A percentile compares a stretch with the other conserved stretches of the same genome.
These are phyloP conservation scores for Epicampocera succincta DNA, from an alignment of 2,888 invertebrate genomes.

Conservation along the genomic window DNA sequence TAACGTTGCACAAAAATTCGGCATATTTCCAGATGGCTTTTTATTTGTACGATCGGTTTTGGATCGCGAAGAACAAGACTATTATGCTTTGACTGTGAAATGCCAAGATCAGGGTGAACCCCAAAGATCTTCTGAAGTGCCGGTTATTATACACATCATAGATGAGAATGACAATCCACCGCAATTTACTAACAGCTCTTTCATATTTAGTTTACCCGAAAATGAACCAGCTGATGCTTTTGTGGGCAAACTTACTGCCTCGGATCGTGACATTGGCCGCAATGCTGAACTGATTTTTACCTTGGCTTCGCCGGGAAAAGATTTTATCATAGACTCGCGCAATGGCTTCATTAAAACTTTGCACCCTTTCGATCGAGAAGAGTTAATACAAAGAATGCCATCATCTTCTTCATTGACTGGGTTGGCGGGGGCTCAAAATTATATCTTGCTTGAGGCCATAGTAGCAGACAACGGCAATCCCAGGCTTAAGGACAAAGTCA, in stretches of 20 bases:
- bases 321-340: slow-evolving; percentile 93
- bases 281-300: slow-evolving; percentile 95
- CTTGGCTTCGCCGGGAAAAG: slow-evolving; percentile 87
- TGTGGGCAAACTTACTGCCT: slow-evolving; percentile 94
- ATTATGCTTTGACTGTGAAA: slow-evolving; percentile 93
- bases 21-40: slow-evolving; percentile 96
- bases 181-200: slow-evolving; percentile 93
- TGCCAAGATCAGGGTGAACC: slow-evolving; percentile 92
- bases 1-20: slow-evolving; percentile 92
- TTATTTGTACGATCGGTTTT: slow-evolving; percentile 92
- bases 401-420: slow-evolving; percentile 35
- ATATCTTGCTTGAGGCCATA: slow-evolving; percentile 91
- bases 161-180: slow-evolving; percentile 99
- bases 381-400: slow-evolving; percentile 85
- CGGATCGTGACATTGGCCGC: slow-evolving; percentile 93
- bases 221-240: slow-evolving; percentile 94
- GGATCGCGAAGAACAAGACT: slow-evolving; percentile 95
- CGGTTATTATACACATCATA: slow-evolving; percentile 94
- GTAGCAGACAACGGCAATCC: slow-evolving; percentile 92
- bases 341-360: slow-evolving; percentile 95
- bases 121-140: slow-evolving; percentile 90
- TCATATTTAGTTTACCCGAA: slow-evolving; percentile 94
- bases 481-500: slow-evolving; percentile 91
- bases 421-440: slow-evolving; percentile 83
- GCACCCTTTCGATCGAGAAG: slow-evolving; percentile 94